Evolutionary conservation across 1,140 invertebrate genomes (phyloP).

Genomic region (Bombus polaris): DNA sequence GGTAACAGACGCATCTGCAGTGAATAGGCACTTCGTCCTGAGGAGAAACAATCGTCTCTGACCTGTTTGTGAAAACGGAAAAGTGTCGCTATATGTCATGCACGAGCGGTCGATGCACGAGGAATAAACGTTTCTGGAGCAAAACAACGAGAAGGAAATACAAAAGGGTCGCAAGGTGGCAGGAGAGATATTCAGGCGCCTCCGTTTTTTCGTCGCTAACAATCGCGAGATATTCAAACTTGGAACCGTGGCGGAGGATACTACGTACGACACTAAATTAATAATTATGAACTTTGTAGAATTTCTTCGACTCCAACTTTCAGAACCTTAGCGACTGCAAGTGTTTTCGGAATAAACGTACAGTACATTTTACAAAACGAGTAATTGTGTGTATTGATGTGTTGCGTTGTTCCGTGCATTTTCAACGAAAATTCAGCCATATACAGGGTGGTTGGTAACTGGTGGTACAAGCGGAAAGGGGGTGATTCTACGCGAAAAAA

Average conservation of each 20-base stretch:
- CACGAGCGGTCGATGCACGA: constrained; percentile 10
- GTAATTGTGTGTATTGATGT: no score
- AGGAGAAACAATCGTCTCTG: constrained; percentile 28
- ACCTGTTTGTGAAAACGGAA: constrained; percentile 33
- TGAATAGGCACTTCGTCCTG: constrained; percentile 74
- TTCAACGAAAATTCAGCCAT: no score
- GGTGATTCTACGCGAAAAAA: no score
- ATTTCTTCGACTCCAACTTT: not conserved
- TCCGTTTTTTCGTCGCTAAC: not conserved
- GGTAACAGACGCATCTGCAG: constrained; percentile 58
- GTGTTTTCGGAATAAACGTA: not conserved
- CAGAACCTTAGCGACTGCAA: not conserved
- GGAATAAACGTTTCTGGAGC: not conserved
- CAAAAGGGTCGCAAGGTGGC: not conserved
- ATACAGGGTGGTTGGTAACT: no score
- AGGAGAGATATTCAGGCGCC: not conserved
- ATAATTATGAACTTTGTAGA: not conserved
- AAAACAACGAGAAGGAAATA: not conserved
- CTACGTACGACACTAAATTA: not conserved
- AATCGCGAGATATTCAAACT: not conserved
- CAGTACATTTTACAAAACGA: not conserved
- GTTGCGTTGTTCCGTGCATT: no score
- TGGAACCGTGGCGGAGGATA: not conserved
- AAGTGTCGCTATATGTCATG: constrained; percentile 45
- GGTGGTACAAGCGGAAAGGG: no score